Evolutionary conservation across 2,113 vertebrate genomes (phyloP).

Genomic region (Mesoclemmys tuberculata): DNA sequence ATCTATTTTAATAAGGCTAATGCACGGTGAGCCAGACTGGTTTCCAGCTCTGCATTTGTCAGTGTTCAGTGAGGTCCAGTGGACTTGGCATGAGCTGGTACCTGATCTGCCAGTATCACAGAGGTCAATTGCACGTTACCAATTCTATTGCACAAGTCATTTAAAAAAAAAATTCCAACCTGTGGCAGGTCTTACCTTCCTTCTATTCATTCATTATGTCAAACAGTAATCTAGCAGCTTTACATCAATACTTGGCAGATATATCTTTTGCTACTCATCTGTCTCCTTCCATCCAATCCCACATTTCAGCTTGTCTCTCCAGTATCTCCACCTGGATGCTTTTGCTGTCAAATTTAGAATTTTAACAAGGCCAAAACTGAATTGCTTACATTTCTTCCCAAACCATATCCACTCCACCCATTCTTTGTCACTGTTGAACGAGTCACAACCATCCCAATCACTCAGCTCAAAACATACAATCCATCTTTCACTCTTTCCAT

Average conservation of each 20-base stretch:
- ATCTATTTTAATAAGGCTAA: background rate
- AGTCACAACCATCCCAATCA: background rate
- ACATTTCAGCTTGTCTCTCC: background rate
- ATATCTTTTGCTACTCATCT: no score
- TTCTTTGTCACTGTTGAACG: background rate
- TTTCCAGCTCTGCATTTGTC: background rate
- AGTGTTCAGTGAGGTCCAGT: background rate
- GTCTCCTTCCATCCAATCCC: background rate
- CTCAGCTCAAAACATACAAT: background rate
- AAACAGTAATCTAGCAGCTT: background rate
- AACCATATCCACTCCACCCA: background rate
- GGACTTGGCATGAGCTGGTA: background rate
- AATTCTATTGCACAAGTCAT: background rate
- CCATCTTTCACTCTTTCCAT: background rate
- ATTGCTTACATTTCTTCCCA: background rate
- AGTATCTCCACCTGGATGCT: background rate
- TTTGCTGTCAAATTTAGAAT: background rate
- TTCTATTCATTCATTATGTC: background rate
- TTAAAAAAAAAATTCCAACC: no score
- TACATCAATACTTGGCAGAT: background rate
- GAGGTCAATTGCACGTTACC: background rate
- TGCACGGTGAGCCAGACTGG: background rate
- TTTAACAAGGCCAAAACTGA: background rate
- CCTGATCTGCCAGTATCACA: background rate
- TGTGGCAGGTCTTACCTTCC: background rate